Evolutionary conservation across 2,797 vertebrate species (phyloP), one percentile per base, ranked within the genome.

Genomic region (Mustela erminea): DNA sequence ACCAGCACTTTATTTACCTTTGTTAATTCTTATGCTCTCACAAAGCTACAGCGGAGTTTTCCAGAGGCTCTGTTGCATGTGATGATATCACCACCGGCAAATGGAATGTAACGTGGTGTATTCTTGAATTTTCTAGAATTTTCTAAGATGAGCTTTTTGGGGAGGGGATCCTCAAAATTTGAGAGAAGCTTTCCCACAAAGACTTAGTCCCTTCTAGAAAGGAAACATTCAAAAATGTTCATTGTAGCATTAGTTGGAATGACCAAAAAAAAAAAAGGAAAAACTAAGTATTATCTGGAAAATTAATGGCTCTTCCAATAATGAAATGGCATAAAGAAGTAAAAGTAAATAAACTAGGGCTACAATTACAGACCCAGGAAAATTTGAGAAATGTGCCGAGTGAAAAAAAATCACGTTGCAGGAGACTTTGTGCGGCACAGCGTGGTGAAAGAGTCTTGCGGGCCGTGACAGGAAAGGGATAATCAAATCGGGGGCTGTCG

Each of bases 1-100:
- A 38, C 13, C 9, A 38, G 62, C 10, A 72, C 13, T 52, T 60
- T 77, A 83, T 72, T 38, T 96, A 54, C 29, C 54, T 83, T 62
- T 91, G 90, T 93, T 93, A 85, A 92, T 60, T 92, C 52, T 90
- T 18, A 68, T 35, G 29, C 49, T 92, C 35, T 86, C 60, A 82
- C 0, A 43, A 46, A 27, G 64, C 60, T 68, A 25, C 23, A 60
- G 66, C 25, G 23, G 72, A 41, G 3, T 91, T 85, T 87, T 85
- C 62, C 35, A 60, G 32, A 93, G 82, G 85, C 21, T 60, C 0
- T 10, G 54, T 27, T 35, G 15, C 18, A 54, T 7, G 2, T 64
- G 46, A 72, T 77, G 38, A 85, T 32, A 41, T 21, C 9, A 77
- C 62, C 10, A 75, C 35, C 2, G 29, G 46, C 38, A 35, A 81